phyloP scores from a whole-genome alignment of 2,113 vertebrate species.

The Centropus bengalensis region DNA sequence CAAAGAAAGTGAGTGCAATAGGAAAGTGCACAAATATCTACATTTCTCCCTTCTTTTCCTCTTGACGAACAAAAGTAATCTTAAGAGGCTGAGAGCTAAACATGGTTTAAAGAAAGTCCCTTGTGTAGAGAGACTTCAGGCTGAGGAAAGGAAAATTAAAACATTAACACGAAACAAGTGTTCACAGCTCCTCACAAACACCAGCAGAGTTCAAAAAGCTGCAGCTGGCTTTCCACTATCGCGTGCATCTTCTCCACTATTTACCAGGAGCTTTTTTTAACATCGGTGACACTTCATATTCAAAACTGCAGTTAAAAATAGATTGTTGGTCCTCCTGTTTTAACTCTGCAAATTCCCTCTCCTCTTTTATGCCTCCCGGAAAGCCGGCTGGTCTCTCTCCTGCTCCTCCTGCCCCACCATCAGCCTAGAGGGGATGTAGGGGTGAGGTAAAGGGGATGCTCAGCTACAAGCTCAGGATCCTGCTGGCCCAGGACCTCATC shows the following conservation, averaged over 20 bases:
- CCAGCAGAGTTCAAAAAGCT: conserved; percentile 28
- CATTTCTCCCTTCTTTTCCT: not conserved
- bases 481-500: not conserved
- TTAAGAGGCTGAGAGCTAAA: not conserved
- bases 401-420: not conserved
- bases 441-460: not conserved
- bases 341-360: conserved; percentile 35
- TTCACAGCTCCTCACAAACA: conserved; percentile 13
- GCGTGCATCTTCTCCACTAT: conserved; percentile 34
- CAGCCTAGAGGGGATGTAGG: not conserved
- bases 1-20: fast-evolving
- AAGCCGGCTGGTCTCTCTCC: not conserved
- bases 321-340: not conserved
- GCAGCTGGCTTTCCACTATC: conserved; percentile 51
- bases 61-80: conserved; percentile 21
- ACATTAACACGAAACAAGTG: not conserved
- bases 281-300: conserved; percentile 55
- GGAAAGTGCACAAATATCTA: not conserved
- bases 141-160: conserved; percentile 23
- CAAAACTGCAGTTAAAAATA: conserved; percentile 63
- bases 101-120: not conserved
- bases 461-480: not conserved
- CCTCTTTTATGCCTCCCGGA: not conserved
- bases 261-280: conserved; percentile 65
- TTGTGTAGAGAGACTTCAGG: not conserved